Evolutionary conservation across 1,140 invertebrate genomes (phyloP).

Genomic region (Telenomus remus): DNA sequence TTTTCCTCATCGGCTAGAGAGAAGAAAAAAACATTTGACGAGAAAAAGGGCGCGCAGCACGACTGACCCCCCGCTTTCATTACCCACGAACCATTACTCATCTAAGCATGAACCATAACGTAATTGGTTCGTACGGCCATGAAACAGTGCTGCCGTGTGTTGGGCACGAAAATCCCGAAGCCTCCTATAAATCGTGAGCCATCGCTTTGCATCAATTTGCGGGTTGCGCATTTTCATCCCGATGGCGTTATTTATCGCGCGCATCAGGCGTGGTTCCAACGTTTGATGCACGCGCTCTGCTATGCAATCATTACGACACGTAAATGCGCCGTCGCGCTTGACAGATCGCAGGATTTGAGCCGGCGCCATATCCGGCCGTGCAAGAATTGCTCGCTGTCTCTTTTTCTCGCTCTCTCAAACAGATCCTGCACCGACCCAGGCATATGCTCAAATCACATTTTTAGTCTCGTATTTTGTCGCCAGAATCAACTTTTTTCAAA

Average conservation of each 20-base stretch:
- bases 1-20: neutral
- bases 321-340: conserved; percentile 51
- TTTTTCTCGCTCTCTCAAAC: conserved; percentile 3
- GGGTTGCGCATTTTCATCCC: conserved; percentile 13
- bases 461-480: too few species aligned
- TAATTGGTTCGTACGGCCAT: conserved; percentile 25
- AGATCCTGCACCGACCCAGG: conserved; percentile 49
- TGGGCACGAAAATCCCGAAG: conserved; percentile 5
- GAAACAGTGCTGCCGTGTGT: conserved; percentile 4
- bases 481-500: too few species aligned
- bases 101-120: conserved; percentile 31
- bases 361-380: conserved; percentile 53
- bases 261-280: conserved; percentile 18
- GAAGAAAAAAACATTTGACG: neutral
- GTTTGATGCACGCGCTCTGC: conserved; percentile 25
- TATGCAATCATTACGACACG: conserved; percentile 39
- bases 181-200: conserved; percentile 10
- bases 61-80: conserved; percentile 11
- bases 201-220: conserved; percentile 23
- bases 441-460: too few species aligned
- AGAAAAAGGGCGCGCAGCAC: neutral
- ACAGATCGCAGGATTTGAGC: conserved; percentile 58
- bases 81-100: conserved; percentile 21
- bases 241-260: conserved; percentile 32
- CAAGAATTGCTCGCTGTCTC: conserved; percentile 29